Base-by-base conservation (phyloP, 2,888 invertebrate species). In the Acanthosoma haemorrhoidale region DNA sequence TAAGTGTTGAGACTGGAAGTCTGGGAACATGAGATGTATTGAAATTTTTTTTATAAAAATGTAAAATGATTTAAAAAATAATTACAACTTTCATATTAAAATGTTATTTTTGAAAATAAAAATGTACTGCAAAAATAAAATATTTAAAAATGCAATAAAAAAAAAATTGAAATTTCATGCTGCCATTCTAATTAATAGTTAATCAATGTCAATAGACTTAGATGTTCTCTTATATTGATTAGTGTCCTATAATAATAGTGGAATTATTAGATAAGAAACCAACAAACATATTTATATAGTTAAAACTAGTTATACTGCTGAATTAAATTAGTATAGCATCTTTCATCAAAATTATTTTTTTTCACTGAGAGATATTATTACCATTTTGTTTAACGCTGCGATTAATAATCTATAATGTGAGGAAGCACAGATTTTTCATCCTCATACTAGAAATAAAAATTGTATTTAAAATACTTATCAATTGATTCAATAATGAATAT, bases 21-120 rank as follows among this genome's bases (percentile, higher is more conserved):
- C 51, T 51, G 51, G 51, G 51, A 51, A 51, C 51, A 51, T 51
- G 51, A 25, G 51, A 51, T 25, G 11, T 25, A 51, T 25, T 51
- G n/a, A 51, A 25, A 51, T 21, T 25, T 51, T 51, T 51, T 51
- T 25, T 51, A 51, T 25, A 51, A 51, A n/a, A 51, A 51, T 51
- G 1, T 51, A 51, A 51, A 29, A 29, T 2, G 13, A 18, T 41
- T 41, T 5, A 13, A 51, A 11, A 13, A n/a, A 25, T 18, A 43
- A n/a, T 51, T 13, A n/a, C 25, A n/a, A 25, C 11, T 21, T 21
- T 51, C 5, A 51, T 51, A 25, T 25, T 51, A n/a, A 51, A 25
- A 51, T 51, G 51, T 51, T 1, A 25, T 51, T n/a, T n/a, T 51
- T 16, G 18, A 51, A 51, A 51, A 21, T 9, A 43, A 21, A 5